phyloP scores from a whole-genome alignment of 2,888 invertebrate genomes.

The Andrena marginata region DNA sequence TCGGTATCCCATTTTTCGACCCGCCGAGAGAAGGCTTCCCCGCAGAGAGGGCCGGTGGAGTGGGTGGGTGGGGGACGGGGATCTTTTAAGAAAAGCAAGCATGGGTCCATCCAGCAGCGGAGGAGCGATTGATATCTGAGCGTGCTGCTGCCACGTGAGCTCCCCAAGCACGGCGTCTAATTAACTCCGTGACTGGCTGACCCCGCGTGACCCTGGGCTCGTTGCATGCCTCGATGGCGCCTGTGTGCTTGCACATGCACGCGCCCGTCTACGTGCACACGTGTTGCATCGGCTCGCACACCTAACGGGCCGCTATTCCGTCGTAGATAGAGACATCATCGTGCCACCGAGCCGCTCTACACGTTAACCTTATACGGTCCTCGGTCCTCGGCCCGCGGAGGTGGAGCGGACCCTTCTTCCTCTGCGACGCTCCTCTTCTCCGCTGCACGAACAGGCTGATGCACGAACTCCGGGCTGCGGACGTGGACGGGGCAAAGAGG shows the following conservation, averaged over 20 bases:
- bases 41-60: not conserved
- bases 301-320: conserved; percentile 68
- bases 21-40: too few relatives aligned
- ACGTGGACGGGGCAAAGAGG: not conserved
- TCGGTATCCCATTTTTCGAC: conserved; percentile 58
- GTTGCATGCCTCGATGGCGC: conserved; percentile 78
- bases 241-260: conserved; percentile 67
- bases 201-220: conserved; percentile 77
- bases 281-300: conserved; percentile 72
- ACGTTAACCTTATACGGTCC: conserved; percentile 69
- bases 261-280: conserved; percentile 65
- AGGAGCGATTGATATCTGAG: conserved; percentile 83
- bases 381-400: conserved; percentile 28
- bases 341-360: conserved; percentile 70
- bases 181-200: conserved; percentile 85
- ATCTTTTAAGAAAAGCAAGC: conserved; percentile 62
- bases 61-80: conserved; percentile 19
- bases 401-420: conserved; percentile 20
- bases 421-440: conserved; percentile 1
- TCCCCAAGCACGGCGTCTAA: conserved; percentile 81
- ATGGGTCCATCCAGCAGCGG: conserved; percentile 74
- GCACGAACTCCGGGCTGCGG: conserved; percentile 29
- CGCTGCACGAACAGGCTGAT: conserved; percentile 41
- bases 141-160: conserved; percentile 82
- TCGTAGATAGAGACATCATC: conserved; percentile 83